These are phyloP conservation scores for Prosopocoilus inquinatus DNA, from an alignment of 2,888 invertebrate genomes.

Conservation along the genomic window DNA sequence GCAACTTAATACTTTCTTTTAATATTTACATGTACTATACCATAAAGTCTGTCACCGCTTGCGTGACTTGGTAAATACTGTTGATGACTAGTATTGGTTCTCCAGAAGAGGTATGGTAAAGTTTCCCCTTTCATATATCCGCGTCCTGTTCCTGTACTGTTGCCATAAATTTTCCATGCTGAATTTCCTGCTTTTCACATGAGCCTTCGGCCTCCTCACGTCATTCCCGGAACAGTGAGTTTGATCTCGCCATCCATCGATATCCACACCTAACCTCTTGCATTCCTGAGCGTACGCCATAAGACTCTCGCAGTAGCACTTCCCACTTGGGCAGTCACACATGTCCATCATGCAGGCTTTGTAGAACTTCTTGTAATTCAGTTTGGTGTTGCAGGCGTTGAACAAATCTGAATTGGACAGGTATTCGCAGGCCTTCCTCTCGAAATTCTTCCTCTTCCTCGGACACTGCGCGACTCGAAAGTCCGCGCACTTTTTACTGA, in stretches of 20 bases:
- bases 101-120: neutral
- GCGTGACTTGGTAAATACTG: conserved; percentile 14
- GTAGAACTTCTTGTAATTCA: conserved; percentile 80
- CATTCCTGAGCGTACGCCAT: conserved; percentile 89
- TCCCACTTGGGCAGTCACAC: conserved; percentile 78
- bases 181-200: neutral
- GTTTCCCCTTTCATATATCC: neutral
- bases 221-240: conserved; percentile 20
- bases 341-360: conserved; percentile 83
- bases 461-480: conserved; percentile 50
- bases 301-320: conserved; percentile 88
- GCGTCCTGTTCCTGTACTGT: conserved; percentile 17
- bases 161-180: neutral
- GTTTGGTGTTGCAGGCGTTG: conserved; percentile 72
- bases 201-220: conserved; percentile 16
- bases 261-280: conserved; percentile 69
- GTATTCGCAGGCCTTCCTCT: conserved; percentile 39
- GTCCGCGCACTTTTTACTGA: conserved; percentile 71
- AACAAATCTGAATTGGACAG: conserved; percentile 58
- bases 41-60: conserved; percentile 1
- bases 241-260: conserved; percentile 67
- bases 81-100: conserved; percentile 39
- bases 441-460: conserved; percentile 38
- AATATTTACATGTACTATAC: conserved; percentile 7
- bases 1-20: conserved; percentile 1